These are phyloP conservation scores for Picus viridis DNA, from an alignment of 2,797 vertebrate species.

Conservation along the genomic window DNA sequence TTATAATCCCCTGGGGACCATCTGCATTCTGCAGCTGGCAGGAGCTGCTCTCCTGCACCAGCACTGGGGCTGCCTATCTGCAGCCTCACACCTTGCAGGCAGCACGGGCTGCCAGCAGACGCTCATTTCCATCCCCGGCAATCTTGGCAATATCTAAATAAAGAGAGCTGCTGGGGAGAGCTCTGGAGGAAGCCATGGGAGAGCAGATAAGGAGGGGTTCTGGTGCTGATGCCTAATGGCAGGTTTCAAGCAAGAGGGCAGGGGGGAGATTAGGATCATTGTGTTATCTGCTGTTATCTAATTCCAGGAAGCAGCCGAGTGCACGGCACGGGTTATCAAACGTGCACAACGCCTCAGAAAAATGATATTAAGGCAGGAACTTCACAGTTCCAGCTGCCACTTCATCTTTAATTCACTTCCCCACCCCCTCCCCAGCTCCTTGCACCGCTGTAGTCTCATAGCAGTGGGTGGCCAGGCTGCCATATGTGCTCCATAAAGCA, in stretches of 20 bases:
- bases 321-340: neutral
- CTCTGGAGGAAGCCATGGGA: neutral
- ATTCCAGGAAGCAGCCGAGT: constrained; percentile 43
- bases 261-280: constrained; percentile 17
- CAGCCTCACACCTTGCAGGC: neutral
- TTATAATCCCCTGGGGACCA: neutral
- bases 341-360: neutral
- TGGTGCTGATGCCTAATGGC: neutral
- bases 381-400: constrained; percentile 27
- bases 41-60: neutral
- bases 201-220: neutral
- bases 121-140: neutral
- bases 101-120: neutral
- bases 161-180: neutral
- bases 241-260: neutral
- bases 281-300: constrained; percentile 44
- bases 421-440: neutral
- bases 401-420: constrained; percentile 35
- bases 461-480: neutral
- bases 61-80: neutral
- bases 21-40: neutral
- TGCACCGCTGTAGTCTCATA: neutral
- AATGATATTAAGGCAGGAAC: constrained; percentile 13
- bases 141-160: neutral
- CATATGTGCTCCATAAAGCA: neutral